Conservation (phyloP, 2,113 vertebrate genomes). For the Crotalus horridus region DNA sequence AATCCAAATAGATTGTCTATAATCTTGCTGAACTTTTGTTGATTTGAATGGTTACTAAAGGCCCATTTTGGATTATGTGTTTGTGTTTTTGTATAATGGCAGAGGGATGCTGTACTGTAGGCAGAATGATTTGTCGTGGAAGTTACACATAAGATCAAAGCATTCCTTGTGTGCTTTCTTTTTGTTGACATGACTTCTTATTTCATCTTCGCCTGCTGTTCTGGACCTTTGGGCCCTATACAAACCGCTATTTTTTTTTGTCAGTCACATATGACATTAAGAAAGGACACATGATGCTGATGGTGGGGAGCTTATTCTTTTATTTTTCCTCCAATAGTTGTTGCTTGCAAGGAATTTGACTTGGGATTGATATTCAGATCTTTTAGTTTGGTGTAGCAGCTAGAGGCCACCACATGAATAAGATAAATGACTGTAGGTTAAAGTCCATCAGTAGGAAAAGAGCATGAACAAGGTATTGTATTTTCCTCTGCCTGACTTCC, state of each 20-base stretch:
- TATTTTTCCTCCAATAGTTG: constrained; percentile 43
- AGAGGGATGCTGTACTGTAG: constrained; percentile 4
- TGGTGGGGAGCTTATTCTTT: constrained; percentile 60
- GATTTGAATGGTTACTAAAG: not conserved
- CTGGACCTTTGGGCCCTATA: constrained; percentile 45
- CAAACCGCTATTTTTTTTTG: constrained; percentile 36
- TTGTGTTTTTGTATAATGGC: not conserved
- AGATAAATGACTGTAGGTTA: constrained; percentile 68
- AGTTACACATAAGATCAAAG: constrained; percentile 62
- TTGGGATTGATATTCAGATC: constrained; percentile 57
- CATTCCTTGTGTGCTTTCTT: constrained; percentile 57
- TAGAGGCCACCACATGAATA: constrained; percentile 59
- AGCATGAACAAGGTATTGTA: constrained; percentile 52
- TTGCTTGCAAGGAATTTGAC: constrained; percentile 54
- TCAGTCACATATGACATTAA: constrained; percentile 17
- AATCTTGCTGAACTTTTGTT: not conserved
- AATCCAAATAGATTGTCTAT: not conserved
- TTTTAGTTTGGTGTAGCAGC: constrained; percentile 61
- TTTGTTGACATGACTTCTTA: constrained; percentile 63
- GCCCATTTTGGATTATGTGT: not conserved
- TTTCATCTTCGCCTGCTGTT: constrained; percentile 61
- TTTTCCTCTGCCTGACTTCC: constrained; percentile 56
- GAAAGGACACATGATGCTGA: not conserved
- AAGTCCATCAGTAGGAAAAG: constrained; percentile 64
- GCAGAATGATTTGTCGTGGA: constrained; percentile 34